Base-by-base conservation (phyloP, 2,797 vertebrate species). In the Buphagus erythrorhynchus region DNA sequence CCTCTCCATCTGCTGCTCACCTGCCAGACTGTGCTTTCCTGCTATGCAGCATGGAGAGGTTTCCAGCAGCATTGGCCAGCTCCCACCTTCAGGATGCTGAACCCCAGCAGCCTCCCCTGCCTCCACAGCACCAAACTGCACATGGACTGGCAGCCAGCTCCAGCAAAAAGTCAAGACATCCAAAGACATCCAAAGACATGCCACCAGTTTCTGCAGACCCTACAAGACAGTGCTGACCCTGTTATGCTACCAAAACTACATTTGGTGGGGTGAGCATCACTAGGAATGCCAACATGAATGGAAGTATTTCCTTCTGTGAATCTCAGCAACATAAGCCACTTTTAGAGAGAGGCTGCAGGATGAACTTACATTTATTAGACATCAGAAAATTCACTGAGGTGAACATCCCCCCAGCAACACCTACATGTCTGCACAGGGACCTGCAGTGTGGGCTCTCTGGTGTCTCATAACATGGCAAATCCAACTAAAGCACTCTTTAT, bases 401-500 rank as follows among this genome's bases (percentile, higher is more conserved):
- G 0, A 86, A 35, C 74, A 35, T 49, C 6, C 22, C 55, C 51
- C 35, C 6, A 2, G 49, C 79, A 95, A 92, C 73, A 86, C 83
- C 35, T 72, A 58, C 13, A 0, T 31, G 71, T 79, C 89, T 85
- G 69, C 11, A 36, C 63, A 74, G 40, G 66, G 77, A 29, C 55
- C 55, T 21, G 33, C 71, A 57, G 48, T 0, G 0, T 31, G 63
- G 48, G 69, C 71, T 66, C 88, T 80, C 94, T 48, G 21, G 43
- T 67, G 86, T 52, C 67, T 79, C 6, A 1, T 63, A 87, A 95
- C 0, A 0, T 33, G 71, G 59, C 45, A 93, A 92, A 91, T 85
- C 84, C 75, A 87, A 16, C 84, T 87, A 76, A 94, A 91, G 81
- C 89, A 87, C 87, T 82, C 87, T 73, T 58, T 51, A 89, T 76